Evolutionary conservation across 2,797 vertebrate genomes (phyloP).

Genomic region (Phalanger gymnotis): DNA sequence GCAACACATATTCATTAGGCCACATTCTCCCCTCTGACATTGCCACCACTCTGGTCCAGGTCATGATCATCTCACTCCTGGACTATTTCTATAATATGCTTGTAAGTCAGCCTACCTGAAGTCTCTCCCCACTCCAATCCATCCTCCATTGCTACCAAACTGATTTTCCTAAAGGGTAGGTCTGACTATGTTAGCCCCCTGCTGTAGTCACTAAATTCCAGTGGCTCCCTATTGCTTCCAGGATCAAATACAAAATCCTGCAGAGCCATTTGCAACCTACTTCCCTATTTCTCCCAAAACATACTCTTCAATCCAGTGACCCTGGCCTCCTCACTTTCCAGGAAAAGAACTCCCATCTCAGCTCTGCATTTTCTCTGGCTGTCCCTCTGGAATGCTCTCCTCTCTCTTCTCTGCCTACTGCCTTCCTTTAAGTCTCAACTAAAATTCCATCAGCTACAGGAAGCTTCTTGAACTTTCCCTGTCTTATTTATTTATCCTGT

Average conservation of each 20-base stretch:
- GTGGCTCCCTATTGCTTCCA: not conserved
- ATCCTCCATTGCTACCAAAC: not conserved
- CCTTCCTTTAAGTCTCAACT: not conserved
- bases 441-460: not conserved
- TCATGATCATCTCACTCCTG: not conserved
- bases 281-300: not conserved
- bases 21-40: not conserved
- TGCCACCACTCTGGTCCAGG: not conserved
- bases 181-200: not conserved
- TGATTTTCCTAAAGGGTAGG: not conserved
- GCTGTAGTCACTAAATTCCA: not conserved
- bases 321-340: not conserved
- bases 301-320: not conserved
- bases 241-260: not conserved
- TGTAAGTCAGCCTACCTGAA: not conserved
- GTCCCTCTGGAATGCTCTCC: not conserved
- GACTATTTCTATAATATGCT: not conserved
- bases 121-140: not conserved
- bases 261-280: not conserved
- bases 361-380: not conserved
- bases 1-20: not conserved
- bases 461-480: not conserved
- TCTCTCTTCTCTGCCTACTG: not conserved
- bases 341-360: not conserved
- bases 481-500: not conserved